These are phyloP conservation scores for Conus canariensis DNA, from an alignment of 2,888 invertebrate genomes.

Conservation along the genomic window DNA sequence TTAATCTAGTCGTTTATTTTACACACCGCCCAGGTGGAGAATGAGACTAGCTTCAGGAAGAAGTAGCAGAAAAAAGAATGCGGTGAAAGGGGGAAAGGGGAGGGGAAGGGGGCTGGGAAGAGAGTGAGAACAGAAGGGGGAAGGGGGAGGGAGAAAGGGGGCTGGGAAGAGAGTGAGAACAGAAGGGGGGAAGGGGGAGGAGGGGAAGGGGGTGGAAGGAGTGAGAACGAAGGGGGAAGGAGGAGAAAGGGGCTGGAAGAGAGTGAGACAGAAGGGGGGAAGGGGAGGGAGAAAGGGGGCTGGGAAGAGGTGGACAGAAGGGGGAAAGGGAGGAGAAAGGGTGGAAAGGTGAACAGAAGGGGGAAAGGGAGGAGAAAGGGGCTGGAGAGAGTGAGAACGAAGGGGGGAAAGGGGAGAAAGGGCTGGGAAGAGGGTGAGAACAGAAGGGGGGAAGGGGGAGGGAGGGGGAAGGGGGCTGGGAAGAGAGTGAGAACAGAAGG, in stretches of 20 bases:
- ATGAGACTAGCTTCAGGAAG: too few relatives aligned
- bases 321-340: not conserved
- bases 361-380: not conserved
- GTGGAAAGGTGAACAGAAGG: not conserved
- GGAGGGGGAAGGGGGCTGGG: not conserved
- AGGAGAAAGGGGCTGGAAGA: not conserved
- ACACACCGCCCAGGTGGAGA: too few relatives aligned
- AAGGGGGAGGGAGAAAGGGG: not conserved
- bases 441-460: not conserved
- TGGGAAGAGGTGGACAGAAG: not conserved
- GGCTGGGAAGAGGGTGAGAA: not conserved
- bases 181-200: not conserved
- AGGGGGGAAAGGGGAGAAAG: not conserved
- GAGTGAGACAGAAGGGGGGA: not conserved
- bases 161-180: not conserved
- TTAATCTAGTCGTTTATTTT: too few relatives aligned
- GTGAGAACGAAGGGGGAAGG: not conserved
- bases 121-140: not conserved
- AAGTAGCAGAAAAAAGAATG: not conserved
- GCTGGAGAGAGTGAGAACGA: not conserved
- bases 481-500: not conserved
- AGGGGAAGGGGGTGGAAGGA: not conserved
- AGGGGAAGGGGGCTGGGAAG: not conserved
- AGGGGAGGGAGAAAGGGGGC: not conserved
- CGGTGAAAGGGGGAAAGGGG: not conserved